A percentile compares a stretch with the other conserved stretches of the same genome.
Evolutionary conservation across 2,888 invertebrate species (phyloP).

Genomic region (Sesamia inferens): DNA sequence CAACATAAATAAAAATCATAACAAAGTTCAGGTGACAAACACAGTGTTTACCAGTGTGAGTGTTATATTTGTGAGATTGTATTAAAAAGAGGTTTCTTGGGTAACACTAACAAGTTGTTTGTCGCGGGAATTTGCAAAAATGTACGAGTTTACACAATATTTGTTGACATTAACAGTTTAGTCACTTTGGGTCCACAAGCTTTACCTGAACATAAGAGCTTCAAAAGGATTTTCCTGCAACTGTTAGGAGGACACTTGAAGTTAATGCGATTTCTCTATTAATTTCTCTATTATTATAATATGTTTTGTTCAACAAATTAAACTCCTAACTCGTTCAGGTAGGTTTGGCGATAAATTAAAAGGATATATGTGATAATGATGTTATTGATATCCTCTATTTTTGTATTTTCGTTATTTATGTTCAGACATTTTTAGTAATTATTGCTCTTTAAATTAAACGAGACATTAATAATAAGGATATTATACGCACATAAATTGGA

Average conservation of each 20-base stretch:
- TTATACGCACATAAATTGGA: no score
- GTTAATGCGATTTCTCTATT: constrained; percentile 37
- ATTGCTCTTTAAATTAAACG: no score
- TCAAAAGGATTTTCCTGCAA: constrained; percentile 29
- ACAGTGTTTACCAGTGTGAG: no score
- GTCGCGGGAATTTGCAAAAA: not conserved
- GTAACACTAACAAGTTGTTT: not conserved
- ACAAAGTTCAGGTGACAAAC: no score
- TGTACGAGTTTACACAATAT: not conserved
- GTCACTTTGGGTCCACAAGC: constrained; percentile 2
- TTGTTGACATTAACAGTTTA: constrained; percentile 18
- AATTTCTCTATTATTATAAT: constrained; percentile 16
- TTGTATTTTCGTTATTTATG: not conserved
- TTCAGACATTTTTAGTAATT: not conserved
- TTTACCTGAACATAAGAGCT: constrained; percentile 37
- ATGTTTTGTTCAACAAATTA: constrained; percentile 17
- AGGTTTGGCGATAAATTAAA: not conserved
- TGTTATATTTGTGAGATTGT: constrained; percentile 18
- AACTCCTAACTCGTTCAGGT: no score
- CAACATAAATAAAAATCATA: no score
- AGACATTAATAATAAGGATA: no score
- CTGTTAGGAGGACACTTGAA: constrained; percentile 14
- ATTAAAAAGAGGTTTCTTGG: not conserved
- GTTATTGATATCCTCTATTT: not conserved
- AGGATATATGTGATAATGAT: not conserved